phyloP scores from a whole-genome alignment of 1,140 invertebrate genomes.

The Acromyrmex charruanus region DNA sequence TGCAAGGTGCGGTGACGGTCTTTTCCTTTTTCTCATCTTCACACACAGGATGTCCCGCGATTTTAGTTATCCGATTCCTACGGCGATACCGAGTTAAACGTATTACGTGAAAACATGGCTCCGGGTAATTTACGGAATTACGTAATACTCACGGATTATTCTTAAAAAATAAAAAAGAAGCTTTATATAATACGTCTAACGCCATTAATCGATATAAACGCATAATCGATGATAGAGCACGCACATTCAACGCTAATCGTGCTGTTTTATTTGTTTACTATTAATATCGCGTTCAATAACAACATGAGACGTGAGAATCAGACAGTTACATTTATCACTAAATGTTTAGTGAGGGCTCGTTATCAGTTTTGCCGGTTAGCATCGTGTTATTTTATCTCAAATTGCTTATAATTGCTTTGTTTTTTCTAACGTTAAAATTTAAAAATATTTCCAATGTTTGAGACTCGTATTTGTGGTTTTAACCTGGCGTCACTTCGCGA shows the following conservation, averaged over 20 bases:
- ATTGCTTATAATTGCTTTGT: constrained; percentile 36
- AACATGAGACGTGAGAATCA: constrained; percentile 39
- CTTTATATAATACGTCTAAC: neutral
- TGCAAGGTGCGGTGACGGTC: constrained; percentile 15
- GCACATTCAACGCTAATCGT: neutral
- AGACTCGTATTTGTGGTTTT: neutral
- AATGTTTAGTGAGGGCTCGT: neutral
- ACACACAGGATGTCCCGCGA: constrained; percentile 7
- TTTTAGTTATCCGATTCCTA: neutral
- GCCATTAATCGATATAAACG: neutral
- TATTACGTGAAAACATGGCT: constrained; percentile 6
- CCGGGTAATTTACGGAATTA: constrained; percentile 18
- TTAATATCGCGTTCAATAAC: constrained; percentile 47
- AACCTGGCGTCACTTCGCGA: neutral
- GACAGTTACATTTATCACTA: constrained; percentile 23
- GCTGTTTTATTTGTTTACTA: constrained; percentile 19
- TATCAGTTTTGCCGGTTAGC: constrained; percentile 14
- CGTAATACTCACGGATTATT: neutral
- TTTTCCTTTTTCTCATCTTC: constrained; percentile 21
- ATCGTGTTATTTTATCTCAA: constrained; percentile 19
- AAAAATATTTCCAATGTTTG: neutral
- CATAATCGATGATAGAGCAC: neutral
- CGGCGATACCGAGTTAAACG: constrained; percentile 30
- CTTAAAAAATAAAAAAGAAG: neutral
- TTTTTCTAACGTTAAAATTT: constrained; percentile 16